phyloP scores from a whole-genome alignment of 2,113 vertebrate genomes.

The Caloenas nicobarica region DNA sequence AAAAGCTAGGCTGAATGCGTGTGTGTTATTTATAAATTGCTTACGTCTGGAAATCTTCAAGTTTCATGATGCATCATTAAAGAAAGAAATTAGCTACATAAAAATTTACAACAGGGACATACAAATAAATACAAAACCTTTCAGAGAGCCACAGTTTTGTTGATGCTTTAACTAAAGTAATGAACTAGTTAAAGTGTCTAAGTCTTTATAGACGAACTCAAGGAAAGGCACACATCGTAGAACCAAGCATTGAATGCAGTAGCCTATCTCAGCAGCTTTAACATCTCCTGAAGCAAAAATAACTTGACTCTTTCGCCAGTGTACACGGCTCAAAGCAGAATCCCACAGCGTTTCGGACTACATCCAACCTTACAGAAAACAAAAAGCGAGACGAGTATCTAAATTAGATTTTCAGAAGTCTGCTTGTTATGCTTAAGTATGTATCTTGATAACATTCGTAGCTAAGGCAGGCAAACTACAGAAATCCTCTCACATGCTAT shows the following conservation, averaged over 20 bases:
- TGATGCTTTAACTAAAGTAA: constrained; percentile 62
- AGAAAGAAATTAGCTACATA: constrained; percentile 55
- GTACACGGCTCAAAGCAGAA: constrained; percentile 2
- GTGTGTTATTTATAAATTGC: constrained; percentile 68
- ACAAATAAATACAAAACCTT: constrained; percentile 81
- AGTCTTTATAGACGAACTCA: constrained; percentile 41
- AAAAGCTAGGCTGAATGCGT: constrained; percentile 62
- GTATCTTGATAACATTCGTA: neutral
- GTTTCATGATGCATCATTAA: constrained; percentile 71
- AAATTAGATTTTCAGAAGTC: neutral
- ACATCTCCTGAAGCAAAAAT: constrained; percentile 65
- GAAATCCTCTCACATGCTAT: neutral
- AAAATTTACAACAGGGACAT: constrained; percentile 66
- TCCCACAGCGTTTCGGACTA: constrained; percentile 15
- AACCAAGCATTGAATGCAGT: constrained; percentile 55
- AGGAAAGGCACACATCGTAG: constrained; percentile 34
- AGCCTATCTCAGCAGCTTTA: constrained; percentile 75
- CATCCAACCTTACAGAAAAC: constrained; percentile 28
- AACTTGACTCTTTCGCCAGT: constrained; percentile 37
- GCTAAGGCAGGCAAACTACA: neutral
- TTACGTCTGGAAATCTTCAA: constrained; percentile 74
- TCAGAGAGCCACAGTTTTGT: constrained; percentile 54
- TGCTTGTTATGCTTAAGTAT: neutral
- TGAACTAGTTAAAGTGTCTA: constrained; percentile 68
- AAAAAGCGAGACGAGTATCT: neutral